Conservation (phyloP, 2,113 vertebrate species). For the Rostratula benghalensis region DNA sequence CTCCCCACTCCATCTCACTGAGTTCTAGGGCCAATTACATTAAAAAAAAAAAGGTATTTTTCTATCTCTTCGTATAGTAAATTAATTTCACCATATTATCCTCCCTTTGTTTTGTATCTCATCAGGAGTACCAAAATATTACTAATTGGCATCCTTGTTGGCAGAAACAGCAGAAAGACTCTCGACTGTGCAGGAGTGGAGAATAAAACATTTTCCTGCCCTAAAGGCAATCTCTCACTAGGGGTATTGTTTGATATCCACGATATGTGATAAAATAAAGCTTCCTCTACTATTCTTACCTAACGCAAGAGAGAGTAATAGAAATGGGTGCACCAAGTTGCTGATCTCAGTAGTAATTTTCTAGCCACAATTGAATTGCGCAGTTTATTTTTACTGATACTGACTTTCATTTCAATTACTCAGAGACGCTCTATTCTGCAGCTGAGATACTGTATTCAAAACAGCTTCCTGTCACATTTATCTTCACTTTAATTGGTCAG, state of each 20-base stretch:
- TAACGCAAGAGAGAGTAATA: neutral
- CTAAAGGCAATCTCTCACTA: neutral
- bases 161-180: constrained; percentile 3
- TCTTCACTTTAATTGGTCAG: constrained; percentile 42
- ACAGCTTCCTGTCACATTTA: constrained; percentile 47
- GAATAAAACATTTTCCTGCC: constrained; percentile 14
- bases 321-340: neutral
- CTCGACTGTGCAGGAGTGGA: neutral
- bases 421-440: neutral
- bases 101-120: neutral
- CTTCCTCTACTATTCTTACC: neutral
- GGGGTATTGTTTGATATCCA: constrained; percentile 2
- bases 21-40: neutral
- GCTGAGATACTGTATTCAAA: constrained; percentile 8
- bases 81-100: neutral
- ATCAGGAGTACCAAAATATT: constrained; percentile 1
- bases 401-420: constrained; percentile 4
- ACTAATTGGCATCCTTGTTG: constrained; percentile 30
- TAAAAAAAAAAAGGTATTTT: neutral
- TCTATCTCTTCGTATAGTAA: neutral
- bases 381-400: constrained; percentile 6
- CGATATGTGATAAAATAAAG: neutral
- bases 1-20: neutral
- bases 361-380: neutral
- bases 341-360: neutral